Evolutionary conservation across 2,113 vertebrate genomes (phyloP).

Genomic region (Gallinago paraguaiae): DNA sequence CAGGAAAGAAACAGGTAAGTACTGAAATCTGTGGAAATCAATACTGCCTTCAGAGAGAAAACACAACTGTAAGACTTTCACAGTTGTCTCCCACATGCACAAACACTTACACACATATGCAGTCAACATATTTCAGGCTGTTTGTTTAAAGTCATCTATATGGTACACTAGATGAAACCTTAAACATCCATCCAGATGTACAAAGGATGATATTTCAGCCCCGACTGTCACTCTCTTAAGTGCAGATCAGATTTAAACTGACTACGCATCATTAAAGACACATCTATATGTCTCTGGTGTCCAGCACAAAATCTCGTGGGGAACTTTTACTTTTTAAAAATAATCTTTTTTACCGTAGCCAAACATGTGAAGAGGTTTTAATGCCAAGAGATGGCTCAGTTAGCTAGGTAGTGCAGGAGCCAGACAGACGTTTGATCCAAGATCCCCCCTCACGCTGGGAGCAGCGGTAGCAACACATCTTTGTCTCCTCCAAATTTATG

Average conservation of each 20-base stretch:
- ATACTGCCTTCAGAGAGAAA: background rate
- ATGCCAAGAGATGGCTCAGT: background rate
- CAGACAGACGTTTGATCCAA: background rate
- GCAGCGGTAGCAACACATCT: background rate
- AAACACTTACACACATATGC: background rate
- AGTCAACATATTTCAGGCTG: background rate
- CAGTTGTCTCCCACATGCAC: background rate
- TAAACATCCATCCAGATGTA: background rate
- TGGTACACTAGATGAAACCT: background rate
- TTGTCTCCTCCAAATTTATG: background rate
- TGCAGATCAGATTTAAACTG: background rate
- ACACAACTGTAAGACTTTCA: background rate
- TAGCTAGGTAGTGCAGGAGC: background rate
- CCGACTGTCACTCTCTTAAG: background rate
- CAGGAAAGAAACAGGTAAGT: background rate
- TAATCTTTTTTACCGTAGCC: background rate
- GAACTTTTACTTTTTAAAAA: background rate
- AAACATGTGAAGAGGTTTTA: background rate
- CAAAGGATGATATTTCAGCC: background rate
- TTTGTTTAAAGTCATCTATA: background rate
- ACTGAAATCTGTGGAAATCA: background rate
- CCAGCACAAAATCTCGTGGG: background rate
- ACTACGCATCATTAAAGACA: background rate
- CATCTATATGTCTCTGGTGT: background rate
- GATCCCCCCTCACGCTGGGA: background rate